A percentile compares a stretch with the other conserved stretches of the same genome.
phyloP scores from a whole-genome alignment of 2,113 vertebrate genomes.

The Pithys albifrons region DNA sequence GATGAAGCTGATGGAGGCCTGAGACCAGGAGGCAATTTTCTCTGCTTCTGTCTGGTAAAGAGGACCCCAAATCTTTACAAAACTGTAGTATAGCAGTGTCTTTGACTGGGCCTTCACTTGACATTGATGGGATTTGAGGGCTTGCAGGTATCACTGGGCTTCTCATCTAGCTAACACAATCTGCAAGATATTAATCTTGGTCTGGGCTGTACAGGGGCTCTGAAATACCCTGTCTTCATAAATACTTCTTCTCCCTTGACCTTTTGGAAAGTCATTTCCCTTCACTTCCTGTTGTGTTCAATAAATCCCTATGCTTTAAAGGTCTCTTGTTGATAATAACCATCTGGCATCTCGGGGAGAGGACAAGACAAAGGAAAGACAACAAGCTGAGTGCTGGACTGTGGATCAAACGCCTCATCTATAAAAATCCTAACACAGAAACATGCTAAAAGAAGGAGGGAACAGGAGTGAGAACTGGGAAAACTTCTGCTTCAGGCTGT shows the following conservation, averaged over 20 bases:
- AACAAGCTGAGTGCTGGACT: not conserved
- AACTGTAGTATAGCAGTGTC: not conserved
- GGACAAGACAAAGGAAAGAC: not conserved
- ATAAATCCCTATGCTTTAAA: constrained; percentile 10
- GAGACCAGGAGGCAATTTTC: not conserved
- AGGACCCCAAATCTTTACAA: not conserved
- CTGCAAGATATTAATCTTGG: not conserved
- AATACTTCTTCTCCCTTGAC: not conserved
- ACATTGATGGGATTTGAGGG: not conserved
- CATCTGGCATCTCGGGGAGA: not conserved
- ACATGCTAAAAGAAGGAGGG: not conserved
- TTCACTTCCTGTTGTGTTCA: constrained; percentile 5
- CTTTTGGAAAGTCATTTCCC: not conserved
- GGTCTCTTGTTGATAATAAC: not conserved
- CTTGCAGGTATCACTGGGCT: not conserved
- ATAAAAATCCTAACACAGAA: not conserved
- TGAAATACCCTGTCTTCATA: not conserved
- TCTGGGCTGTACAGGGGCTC: not conserved
- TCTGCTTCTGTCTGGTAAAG: not conserved
- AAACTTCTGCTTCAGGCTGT: not conserved
- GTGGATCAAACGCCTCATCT: not conserved
- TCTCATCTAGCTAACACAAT: not conserved
- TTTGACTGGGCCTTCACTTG: not conserved
- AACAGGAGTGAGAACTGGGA: not conserved
- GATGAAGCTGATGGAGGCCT: not conserved